Evolutionary conservation across 2,113 vertebrate genomes (phyloP), one percentile per base, ranked within the genome.

Genomic region (Orientallactaga bullata): DNA sequence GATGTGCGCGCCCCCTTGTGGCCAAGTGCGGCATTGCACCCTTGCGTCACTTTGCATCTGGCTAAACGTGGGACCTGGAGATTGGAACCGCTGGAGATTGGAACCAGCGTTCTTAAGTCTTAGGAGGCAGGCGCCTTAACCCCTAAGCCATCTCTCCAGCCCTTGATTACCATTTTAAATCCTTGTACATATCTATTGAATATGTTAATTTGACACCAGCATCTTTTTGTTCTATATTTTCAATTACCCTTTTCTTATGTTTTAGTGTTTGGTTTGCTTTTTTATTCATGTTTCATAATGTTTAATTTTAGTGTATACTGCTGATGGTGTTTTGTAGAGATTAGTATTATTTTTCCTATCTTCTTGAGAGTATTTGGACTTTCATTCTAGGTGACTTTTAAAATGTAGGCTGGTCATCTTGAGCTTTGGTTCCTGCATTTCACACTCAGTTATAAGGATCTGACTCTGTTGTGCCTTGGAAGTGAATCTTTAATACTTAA

Each of bases 301-400:
- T 88, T 88, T 90, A 8, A 42, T 88, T 66, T 39, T 35, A 37
- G 32, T 73, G 6, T 17, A 88, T 32, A 73, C 16, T 15, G 66
- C 13, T 51, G 37, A 73, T 78, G 30, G 37, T 84, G 73, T 80
- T 73, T 84, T 83, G 15, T 90, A 65, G 32, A 88, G 23, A 24
- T 73, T 85, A 66, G 23, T 88, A 15, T 39, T 88, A 18, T 39
- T 88, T 88, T 17, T 71, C 35, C 13, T 77, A 78, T 88, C 32
- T 90, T 91, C 69, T 42, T 61, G 32, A 72, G 16, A 26, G 7
- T 71, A 71, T 79, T 60, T 91, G 68, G 3, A 60, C 73, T 88
- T 95, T 73, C 15, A 35, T 47, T 74, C 12, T 63, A 87, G 17
- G 18, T 94, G 37, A 39, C n/a, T 69, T 74, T 81, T 76, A 86